Evolutionary conservation across 2,113 vertebrate genomes (phyloP).

Genomic region (Sprattus sprattus): DNA sequence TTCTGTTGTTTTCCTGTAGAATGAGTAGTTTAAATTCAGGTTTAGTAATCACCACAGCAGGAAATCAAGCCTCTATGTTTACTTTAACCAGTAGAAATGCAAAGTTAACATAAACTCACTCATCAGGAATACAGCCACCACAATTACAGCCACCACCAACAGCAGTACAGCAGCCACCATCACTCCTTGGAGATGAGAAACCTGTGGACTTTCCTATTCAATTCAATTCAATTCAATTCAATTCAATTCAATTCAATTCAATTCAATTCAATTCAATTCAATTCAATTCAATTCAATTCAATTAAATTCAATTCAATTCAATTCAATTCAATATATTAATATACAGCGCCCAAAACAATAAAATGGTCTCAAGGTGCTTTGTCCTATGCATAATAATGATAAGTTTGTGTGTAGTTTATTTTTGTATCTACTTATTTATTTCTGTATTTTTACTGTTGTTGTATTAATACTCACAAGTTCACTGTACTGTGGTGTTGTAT

Average conservation of each 20-base stretch:
- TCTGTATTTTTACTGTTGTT: neutral
- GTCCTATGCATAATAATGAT: too few species aligned
- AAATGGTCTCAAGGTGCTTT: too few species aligned
- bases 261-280: too few species aligned
- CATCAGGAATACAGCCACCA: constrained; percentile 23
- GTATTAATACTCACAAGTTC: constrained; percentile 23
- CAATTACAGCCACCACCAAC: constrained; percentile 25
- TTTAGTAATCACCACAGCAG: neutral
- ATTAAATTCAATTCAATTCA: too few species aligned
- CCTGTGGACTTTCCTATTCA: neutral
- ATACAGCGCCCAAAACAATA: too few species aligned
- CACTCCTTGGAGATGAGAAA: neutral
- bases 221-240: too few species aligned
- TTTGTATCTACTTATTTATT: neutral
- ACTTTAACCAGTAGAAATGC: neutral
- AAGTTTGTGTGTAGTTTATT: neutral
- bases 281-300: too few species aligned
- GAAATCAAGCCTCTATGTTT: neutral
- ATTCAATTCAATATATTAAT: too few species aligned
- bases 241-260: too few species aligned
- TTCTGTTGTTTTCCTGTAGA: constrained; percentile 41
- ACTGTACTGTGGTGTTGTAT: neutral
- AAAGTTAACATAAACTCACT: constrained; percentile 27
- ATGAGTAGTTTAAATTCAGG: neutral
- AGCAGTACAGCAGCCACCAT: neutral